Conservation (phyloP, 2,113 vertebrate genomes). For the Myiagra hebetior region DNA sequence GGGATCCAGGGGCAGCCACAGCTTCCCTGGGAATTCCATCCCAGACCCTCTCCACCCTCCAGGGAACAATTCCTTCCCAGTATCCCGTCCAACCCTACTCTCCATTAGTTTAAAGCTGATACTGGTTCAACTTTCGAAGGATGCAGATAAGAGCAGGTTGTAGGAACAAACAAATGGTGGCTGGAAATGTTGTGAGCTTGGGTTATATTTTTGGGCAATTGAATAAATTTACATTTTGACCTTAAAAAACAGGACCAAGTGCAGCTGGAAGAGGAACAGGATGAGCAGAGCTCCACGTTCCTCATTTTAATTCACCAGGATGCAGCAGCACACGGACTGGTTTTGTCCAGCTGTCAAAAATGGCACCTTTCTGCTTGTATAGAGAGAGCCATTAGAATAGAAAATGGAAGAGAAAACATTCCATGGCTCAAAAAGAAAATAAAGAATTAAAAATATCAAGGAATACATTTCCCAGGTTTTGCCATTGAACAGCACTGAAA, state of each 20-base stretch:
- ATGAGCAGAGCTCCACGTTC: not conserved
- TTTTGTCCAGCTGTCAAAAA: slow-evolving; percentile 34
- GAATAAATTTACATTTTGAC: not conserved
- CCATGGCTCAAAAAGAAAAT: not conserved
- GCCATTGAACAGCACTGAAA: not conserved
- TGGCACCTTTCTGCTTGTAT: not conserved
- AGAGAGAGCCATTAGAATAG: not conserved
- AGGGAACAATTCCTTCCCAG: not conserved
- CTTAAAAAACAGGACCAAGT: not conserved
- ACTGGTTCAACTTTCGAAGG: not conserved
- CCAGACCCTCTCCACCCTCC: not conserved
- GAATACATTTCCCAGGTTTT: not conserved
- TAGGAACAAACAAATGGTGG: not conserved
- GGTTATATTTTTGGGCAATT: not conserved
- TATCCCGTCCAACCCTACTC: fast-evolving
- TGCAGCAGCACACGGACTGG: not conserved
- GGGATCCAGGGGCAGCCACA: not conserved
- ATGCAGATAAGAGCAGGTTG: fast-evolving
- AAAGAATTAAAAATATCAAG: not conserved
- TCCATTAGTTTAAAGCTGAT: not conserved
- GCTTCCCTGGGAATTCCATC: not conserved
- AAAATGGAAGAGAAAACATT: not conserved
- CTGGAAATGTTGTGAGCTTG: fast-evolving
- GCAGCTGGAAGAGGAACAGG: not conserved
- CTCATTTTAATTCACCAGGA: not conserved